Conservation (phyloP, 2,113 vertebrate genomes). For the Phoxinus phoxinus region DNA sequence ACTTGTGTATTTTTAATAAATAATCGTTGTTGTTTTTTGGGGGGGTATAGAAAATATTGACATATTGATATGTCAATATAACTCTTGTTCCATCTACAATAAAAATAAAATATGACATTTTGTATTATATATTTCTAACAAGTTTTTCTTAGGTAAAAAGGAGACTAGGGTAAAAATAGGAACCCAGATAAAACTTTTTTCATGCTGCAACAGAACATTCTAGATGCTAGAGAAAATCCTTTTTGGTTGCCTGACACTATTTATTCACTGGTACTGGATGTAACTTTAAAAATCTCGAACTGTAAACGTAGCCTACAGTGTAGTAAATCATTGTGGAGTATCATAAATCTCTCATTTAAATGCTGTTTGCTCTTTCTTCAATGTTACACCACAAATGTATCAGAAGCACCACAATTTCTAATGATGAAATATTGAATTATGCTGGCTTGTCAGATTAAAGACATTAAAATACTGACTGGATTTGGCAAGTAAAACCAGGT, state of each 20-base stretch:
- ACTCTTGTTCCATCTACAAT: background rate
- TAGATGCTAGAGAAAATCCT: background rate
- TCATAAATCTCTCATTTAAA: background rate
- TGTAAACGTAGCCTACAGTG: background rate
- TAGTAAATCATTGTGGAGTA: background rate
- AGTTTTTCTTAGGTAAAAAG: background rate
- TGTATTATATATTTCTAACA: background rate
- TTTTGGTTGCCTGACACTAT: background rate
- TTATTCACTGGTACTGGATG: background rate
- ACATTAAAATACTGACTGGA: background rate
- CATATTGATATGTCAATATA: no score
- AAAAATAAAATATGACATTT: background rate
- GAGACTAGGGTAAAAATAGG: background rate
- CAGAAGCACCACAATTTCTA: background rate
- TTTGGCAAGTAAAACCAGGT: constrained; percentile 1
- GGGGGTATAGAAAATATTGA: background rate
- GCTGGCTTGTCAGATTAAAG: constrained; percentile 31
- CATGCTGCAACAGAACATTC: background rate
- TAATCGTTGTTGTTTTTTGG: background rate
- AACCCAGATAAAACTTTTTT: background rate
- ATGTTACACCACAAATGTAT: background rate
- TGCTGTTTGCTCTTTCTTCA: background rate
- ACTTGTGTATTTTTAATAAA: background rate
- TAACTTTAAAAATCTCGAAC: background rate
- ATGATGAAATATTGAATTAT: background rate